Evolutionary conservation across 1,140 invertebrate genomes (phyloP), one percentile per base, ranked within the genome.

Genomic region (Parasteatoda tepidariorum): DNA sequence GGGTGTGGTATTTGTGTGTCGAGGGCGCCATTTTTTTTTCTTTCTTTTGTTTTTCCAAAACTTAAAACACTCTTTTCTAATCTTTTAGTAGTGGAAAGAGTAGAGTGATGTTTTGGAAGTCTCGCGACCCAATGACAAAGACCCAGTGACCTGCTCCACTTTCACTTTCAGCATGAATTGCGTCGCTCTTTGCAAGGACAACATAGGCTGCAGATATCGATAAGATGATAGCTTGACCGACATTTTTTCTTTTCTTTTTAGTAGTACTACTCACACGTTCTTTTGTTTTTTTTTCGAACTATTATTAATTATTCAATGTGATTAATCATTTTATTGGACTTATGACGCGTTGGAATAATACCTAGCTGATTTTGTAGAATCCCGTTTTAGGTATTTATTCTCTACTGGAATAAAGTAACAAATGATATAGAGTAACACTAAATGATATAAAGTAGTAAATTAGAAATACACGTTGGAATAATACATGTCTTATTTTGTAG

Each of bases 111-210:
- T 22, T 28, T 26, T 48, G 9, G 66, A 24, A 34, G 11, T 33
- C n/a, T n/a, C 9, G 62, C 48, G 67, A 73, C 79, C 79, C 30
- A 70, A 7, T 82, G 79, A 82, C 67, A 82, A 30, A 82, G 79
- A 82, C 79, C 79, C 79, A 82, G 67, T 82, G 79, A 61, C 79
- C 79, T 71, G 79, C 59, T 82, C 79, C 79, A 82, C 79, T 82
- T 82, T 82, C 79, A 34, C 79, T 82, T 82, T 82, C 33, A 11
- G 11, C 62, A 18, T 59, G 57, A 59, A 30, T 74, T 59, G 31
- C 61, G 62, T 55, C 54, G 13, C 11, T 13, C 33, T 34, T 26
- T 2, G 54, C 61, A 78, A 78, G 74, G 74, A 78, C 38, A 48
- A 9, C 73, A 75, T 24, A 22, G 57, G 55, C 33, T 48, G 33